Percentiles rank a stretch among this genome's conserved stretches.
These are phyloP conservation scores for Drosophila testacea DNA, from an alignment of 2,888 invertebrate species.

Conservation along the genomic window DNA sequence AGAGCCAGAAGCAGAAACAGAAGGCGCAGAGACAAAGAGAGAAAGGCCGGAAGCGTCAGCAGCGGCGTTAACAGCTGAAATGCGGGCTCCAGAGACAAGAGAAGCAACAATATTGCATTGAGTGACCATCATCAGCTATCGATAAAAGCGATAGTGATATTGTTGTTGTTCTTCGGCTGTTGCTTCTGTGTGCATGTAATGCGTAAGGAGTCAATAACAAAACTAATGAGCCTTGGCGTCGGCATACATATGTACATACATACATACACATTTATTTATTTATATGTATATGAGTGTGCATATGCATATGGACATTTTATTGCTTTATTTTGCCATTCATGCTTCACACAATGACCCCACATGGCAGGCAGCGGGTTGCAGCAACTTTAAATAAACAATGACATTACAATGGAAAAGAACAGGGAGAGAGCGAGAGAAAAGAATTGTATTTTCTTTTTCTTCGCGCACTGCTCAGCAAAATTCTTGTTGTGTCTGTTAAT, in stretches of 20 bases:
- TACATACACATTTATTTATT: constrained; percentile 1
- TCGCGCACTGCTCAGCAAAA: constrained; percentile 22
- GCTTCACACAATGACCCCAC: constrained; percentile 77
- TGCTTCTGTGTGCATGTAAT: constrained; percentile 25
- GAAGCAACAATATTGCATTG: constrained; percentile 61
- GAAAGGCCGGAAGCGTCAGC: constrained; percentile 61
- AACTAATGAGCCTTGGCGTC: constrained; percentile 78
- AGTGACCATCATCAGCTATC: constrained; percentile 67
- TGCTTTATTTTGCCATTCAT: constrained; percentile 78
- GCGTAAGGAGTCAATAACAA: constrained; percentile 76
- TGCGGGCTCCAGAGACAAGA: constrained; percentile 57
- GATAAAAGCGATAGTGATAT: constrained; percentile 76
- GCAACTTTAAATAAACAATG: constrained; percentile 64
- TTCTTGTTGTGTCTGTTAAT: constrained; percentile 29
- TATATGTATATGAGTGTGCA: constrained; percentile 14
- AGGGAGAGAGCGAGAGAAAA: neutral
- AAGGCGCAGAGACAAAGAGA: constrained; percentile 43
- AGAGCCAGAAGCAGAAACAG: constrained; percentile 12
- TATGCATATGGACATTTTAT: constrained; percentile 54
- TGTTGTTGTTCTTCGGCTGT: constrained; percentile 30
- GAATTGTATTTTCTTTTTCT: constrained; percentile 3
- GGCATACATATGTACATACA: constrained; percentile 19
- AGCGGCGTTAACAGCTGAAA: constrained; percentile 67
- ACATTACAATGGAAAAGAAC: constrained; percentile 42
- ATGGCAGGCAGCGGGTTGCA: constrained; percentile 60